Evolutionary conservation across 2,888 invertebrate genomes (phyloP), one percentile per base, ranked within the genome.

Genomic region (Carpatolechia fugitivella): DNA sequence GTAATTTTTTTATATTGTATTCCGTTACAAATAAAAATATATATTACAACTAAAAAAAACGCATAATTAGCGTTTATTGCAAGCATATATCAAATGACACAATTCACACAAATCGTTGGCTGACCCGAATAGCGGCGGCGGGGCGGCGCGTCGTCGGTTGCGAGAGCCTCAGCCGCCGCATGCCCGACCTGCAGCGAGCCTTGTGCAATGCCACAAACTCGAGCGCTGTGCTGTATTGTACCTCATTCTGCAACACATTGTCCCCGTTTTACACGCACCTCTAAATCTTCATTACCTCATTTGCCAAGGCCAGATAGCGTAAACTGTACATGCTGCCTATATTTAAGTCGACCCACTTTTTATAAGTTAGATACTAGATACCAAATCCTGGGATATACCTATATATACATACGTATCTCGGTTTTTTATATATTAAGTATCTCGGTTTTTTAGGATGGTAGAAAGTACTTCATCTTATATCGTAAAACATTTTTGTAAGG

Each of bases 41-140:
- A 4, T 24, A 4, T 24, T 24, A 24, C 24, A 6, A 3, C 6
- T 4, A 24, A 24, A 24, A 24, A 24, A 24, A 6, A 24, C 24
- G 3, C 6, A 24, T 4, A 24, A 24, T 4, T 24, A 65, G 62
- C 67, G 70, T 74, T 77, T 72, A 77, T 71, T 65, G 71, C 78
- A 74, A 78, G 72, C 74, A 64, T 82, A 80, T 80, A 81, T 80
- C 77, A 82, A 82, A 84, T 87, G 88, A 81, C 89, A 86, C 89
- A 87, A 88, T 88, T 87, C 85, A 85, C 87, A 87, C 87, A 88
- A 89, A 87, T 87, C 82, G 85, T 76, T 82, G 77, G 71, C 74
- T 86, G 88, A 89, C 88, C 89, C 80, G 82, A 88, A 88, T 89
- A 85, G 80, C 80, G 67, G 68, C 66, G 79, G 68, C 40, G 20